Evolutionary conservation across 2,113 vertebrate genomes (phyloP).

Genomic region (Gymnobelideus leadbeateri): DNA sequence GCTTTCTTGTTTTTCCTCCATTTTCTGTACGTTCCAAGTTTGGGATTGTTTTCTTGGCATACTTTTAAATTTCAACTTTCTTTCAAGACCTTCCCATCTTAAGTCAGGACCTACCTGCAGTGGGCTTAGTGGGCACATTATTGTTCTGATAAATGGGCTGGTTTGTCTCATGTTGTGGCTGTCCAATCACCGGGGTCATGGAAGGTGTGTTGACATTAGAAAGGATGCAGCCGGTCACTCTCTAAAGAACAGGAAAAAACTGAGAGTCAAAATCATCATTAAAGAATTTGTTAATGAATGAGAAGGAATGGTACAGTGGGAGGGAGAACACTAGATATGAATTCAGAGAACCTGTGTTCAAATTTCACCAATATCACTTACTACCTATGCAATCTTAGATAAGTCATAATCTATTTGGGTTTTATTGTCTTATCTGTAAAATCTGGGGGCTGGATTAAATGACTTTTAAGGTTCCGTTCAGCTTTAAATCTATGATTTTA

Average conservation of each 20-base stretch:
- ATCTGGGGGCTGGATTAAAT: too few species aligned
- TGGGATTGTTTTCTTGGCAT: neutral
- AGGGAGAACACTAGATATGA: neutral
- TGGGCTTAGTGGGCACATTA: constrained; percentile 91
- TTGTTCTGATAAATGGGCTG: constrained; percentile 94
- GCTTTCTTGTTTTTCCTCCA: neutral
- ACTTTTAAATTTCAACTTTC: neutral
- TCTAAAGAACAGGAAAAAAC: constrained; percentile 81
- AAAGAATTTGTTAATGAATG: neutral
- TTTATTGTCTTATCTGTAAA: too few species aligned
- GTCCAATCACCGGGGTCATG: constrained; percentile 95
- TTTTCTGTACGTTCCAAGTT: neutral
- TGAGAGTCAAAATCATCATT: neutral
- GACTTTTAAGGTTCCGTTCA: too few species aligned
- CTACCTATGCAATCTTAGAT: neutral
- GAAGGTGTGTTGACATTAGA: constrained; percentile 98
- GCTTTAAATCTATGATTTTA: too few species aligned
- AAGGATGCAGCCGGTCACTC: constrained; percentile 98
- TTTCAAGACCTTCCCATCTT: neutral
- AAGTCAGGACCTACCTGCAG: constrained; percentile 84
- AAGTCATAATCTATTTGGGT: too few species aligned
- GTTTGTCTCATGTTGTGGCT: constrained; percentile 92
- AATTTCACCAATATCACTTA: neutral
- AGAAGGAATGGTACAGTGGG: neutral
- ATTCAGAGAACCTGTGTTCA: neutral